phyloP scores from a whole-genome alignment of 2,797 vertebrate species.

The Anisognathus igniventris region DNA sequence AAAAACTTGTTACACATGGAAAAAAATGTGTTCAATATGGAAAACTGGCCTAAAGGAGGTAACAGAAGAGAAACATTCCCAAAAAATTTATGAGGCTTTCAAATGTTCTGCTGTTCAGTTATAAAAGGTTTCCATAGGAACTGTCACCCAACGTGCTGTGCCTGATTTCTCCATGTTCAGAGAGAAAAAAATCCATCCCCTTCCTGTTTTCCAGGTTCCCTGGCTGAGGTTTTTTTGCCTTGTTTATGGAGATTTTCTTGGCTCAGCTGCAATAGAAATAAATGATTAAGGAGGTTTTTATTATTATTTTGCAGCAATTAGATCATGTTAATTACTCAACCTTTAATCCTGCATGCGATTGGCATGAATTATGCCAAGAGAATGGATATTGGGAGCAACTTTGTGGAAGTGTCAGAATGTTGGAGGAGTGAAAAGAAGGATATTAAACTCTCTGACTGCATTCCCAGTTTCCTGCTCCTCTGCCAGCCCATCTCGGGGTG shows the following conservation, averaged over 20 bases:
- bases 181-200: not conserved
- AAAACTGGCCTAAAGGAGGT: not conserved
- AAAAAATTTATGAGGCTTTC: not conserved
- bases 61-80: not conserved
- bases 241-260: not conserved
- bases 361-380: not conserved
- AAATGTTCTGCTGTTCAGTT: not conserved
- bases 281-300: not conserved
- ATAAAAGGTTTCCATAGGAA: constrained; percentile 37
- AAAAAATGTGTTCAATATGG: not conserved
- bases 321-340: not conserved
- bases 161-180: not conserved
- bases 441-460: not conserved
- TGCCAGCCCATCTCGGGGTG: not conserved
- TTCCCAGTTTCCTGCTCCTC: not conserved
- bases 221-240: not conserved
- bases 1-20: not conserved
- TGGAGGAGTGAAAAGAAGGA: not conserved
- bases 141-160: not conserved
- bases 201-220: not conserved
- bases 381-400: not conserved
- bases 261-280: not conserved
- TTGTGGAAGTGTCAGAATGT: not conserved
- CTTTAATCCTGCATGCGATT: not conserved
- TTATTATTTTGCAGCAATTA: not conserved